Conservation (phyloP, 2,113 vertebrate genomes). For the Poicephalus meyeri region DNA sequence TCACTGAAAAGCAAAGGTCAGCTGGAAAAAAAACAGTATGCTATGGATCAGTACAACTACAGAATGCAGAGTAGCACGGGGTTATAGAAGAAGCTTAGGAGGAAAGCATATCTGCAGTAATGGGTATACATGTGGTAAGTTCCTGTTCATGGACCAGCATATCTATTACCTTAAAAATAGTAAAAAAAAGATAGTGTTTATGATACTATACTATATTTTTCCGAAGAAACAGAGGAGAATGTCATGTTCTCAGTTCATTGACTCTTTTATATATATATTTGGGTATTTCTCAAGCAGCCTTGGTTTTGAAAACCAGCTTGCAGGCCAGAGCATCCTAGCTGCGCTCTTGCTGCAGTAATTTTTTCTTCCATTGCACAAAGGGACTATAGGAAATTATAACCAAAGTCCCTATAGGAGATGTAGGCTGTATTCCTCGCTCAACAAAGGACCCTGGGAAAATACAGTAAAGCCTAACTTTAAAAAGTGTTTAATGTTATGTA, state of each 20-base stretch:
- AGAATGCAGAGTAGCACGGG: neutral
- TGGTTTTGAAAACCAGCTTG: neutral
- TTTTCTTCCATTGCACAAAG: neutral
- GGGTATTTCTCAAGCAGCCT: neutral
- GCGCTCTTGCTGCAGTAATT: neutral
- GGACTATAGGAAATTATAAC: neutral
- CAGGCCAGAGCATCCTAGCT: neutral
- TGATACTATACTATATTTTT: neutral
- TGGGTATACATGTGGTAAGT: neutral
- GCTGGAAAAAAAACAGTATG: neutral
- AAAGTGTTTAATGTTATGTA: neutral
- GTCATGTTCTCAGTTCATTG: neutral
- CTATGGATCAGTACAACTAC: constrained; percentile 34
- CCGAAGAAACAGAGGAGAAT: neutral
- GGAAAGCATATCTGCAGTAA: neutral
- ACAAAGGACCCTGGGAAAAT: neutral
- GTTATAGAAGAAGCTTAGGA: neutral
- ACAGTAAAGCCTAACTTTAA: neutral
- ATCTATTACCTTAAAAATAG: neutral
- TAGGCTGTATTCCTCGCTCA: neutral
- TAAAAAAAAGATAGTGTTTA: neutral
- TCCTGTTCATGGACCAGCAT: neutral
- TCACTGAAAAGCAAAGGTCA: constrained; percentile 62
- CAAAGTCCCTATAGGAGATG: neutral
- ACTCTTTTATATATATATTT: neutral